Evolutionary conservation across 2,888 invertebrate genomes (phyloP), one percentile per base, ranked within the genome.

Genomic region (Eristalinus sepulchralis): DNA sequence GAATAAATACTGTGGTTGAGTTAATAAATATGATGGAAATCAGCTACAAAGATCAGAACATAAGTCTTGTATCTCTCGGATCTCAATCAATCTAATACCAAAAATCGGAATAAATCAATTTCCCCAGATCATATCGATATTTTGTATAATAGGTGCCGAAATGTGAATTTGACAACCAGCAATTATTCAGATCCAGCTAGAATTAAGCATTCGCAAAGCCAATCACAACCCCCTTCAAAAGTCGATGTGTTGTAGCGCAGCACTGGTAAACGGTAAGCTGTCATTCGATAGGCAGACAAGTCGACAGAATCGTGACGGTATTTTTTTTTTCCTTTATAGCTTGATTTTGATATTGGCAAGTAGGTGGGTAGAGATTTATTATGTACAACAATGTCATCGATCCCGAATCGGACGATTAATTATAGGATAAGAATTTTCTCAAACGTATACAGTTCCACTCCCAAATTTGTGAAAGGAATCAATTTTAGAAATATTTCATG

Each of bases 271-370:
- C 53, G 71, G 76, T 75, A 76, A 81, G 71, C 71, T 72, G 68
- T 34, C 72, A 57, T 76, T 67, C 62, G 60, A 81, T 53, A 22
- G 62, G 77, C 55, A 71, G 84, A 59, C 81, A 80, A 47, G 31
- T 63, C 76, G 80, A 81, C 71, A 63, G 71, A 84, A 81, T 84
- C 84, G 81, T 85, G 84, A 85, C 72, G 77, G n/a, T n/a, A n/a
- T 34, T 77, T 85, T 67, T 84, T 80, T 71, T 17, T 17, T 17
- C 13, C n/a, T 62, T 57, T 53, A 62, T 27, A 64, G 63, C 33
- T 62, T 60, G 53, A 72, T 81, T 75, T 63, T 57, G 55, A 73
- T 78, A 31, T 66, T 73, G 71, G 66, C 59, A 66, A 79, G 68
- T 79, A 71, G 66, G 34, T 79, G 57, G 53, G 63, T 67, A 53